Conservation (phyloP, 1,140 invertebrate species). For the Danaus plexippus region DNA sequence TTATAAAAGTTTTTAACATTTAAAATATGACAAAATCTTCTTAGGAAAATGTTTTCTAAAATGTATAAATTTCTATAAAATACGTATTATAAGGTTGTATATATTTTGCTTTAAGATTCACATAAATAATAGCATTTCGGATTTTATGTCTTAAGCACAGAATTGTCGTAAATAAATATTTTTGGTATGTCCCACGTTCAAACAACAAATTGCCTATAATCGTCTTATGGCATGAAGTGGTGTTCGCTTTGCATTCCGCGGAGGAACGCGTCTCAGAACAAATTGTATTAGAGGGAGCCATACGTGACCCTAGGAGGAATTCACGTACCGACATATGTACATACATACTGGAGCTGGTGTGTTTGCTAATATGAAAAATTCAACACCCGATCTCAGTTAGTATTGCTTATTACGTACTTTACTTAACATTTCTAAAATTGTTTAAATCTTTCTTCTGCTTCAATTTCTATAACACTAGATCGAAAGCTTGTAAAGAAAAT, state of each 20-base stretch:
- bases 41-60: no score
- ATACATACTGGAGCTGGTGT: constrained; percentile 24
- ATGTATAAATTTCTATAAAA: constrained; percentile 4
- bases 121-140: no score
- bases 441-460: no score
- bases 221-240: constrained; percentile 52
- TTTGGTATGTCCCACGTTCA: constrained; percentile 19
- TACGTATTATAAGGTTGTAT: constrained; percentile 18
- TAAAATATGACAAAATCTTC: no score
- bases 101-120: constrained; percentile 5
- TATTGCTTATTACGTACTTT: no score
- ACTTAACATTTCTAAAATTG: no score
- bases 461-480: no score
- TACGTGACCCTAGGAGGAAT: constrained; percentile 54
- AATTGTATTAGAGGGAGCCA: constrained; percentile 63
- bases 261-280: constrained; percentile 49
- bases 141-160: no score
- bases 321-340: constrained; percentile 45
- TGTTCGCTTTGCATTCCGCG: constrained; percentile 57
- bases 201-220: constrained; percentile 42
- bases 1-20: no score
- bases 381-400: constrained; percentile 28
- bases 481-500: no score
- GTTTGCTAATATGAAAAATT: constrained; percentile 44
- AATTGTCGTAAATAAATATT: constrained; percentile 13